phyloP scores from a whole-genome alignment of 2,113 vertebrate species.

The Marmota flaviventris region DNA sequence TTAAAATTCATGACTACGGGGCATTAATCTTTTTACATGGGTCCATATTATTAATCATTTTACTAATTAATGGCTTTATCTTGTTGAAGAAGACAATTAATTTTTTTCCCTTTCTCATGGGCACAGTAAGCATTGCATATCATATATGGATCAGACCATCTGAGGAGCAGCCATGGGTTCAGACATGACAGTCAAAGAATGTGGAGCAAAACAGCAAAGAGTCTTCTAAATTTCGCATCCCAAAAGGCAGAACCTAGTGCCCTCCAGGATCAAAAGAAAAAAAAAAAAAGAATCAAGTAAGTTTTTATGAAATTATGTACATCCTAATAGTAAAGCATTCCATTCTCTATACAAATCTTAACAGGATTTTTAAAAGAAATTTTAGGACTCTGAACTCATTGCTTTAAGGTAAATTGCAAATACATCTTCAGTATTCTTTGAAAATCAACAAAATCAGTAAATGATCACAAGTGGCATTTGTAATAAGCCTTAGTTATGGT shows the following conservation, averaged over 20 bases:
- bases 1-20: not conserved
- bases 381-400: conserved; percentile 43
- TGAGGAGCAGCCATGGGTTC: not conserved
- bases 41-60: not conserved
- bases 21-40: not conserved
- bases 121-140: not conserved
- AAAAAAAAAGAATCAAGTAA: not conserved
- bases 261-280: not conserved
- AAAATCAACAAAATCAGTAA: conserved; percentile 82
- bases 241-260: not conserved
- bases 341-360: not conserved
- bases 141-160: not conserved
- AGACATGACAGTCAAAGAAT: not conserved
- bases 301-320: not conserved
- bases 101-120: not conserved
- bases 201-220: not conserved
- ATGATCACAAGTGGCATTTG: conserved; percentile 83
- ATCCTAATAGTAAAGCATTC: not conserved
- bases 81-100: not conserved
- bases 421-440: conserved; percentile 66
- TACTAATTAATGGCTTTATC: not conserved
- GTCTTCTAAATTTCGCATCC: not conserved
- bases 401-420: conserved; percentile 70
- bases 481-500: conserved; percentile 83
- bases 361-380: not conserved